These are phyloP conservation scores for Bombylius discolor DNA, from an alignment of 2,888 invertebrate genomes.

Conservation along the genomic window DNA sequence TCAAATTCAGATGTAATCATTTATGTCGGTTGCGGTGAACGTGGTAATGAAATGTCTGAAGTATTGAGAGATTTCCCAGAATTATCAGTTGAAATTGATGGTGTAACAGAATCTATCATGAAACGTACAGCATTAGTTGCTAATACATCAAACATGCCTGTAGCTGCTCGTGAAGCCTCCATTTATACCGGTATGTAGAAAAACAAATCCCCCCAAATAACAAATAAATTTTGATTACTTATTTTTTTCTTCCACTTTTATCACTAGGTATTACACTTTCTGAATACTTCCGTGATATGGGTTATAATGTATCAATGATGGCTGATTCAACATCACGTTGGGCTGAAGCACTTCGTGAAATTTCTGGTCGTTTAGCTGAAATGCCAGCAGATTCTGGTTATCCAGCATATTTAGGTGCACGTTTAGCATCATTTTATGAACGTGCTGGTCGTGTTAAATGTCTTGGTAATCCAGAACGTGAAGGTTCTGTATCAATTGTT, in stretches of 20 bases:
- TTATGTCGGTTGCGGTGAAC: slow-evolving; percentile 99
- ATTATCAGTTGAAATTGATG: slow-evolving; percentile 93
- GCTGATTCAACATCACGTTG: slow-evolving; percentile 99
- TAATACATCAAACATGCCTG: slow-evolving; percentile 99
- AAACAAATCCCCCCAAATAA: background rate
- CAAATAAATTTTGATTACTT: background rate
- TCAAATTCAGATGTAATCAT: slow-evolving; percentile 99
- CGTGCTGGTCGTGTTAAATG: slow-evolving; percentile 96
- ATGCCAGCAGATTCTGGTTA: slow-evolving; percentile 99
- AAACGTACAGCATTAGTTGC: slow-evolving; percentile 98
- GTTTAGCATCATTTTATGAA: slow-evolving; percentile 98
- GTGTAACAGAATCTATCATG: slow-evolving; percentile 97
- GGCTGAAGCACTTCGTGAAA: slow-evolving; percentile 99
- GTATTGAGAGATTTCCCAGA: slow-evolving; percentile 98
- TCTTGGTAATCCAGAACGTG: slow-evolving; percentile 92
- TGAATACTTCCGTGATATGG: slow-evolving; percentile 99
- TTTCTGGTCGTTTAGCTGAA: slow-evolving; percentile 97
- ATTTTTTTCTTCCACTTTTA: background rate
- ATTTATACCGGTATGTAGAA: slow-evolving; percentile 77
- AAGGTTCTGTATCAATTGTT: slow-evolving; percentile 98
- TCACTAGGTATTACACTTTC: slow-evolving; percentile 86
- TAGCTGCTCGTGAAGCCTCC: slow-evolving; percentile 98
- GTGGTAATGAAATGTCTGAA: slow-evolving; percentile 99
- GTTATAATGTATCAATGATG: slow-evolving; percentile 99
- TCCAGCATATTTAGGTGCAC: slow-evolving; percentile 96